Conservation (phyloP, 1,140 invertebrate genomes). For the Anoplophora glabripennis region DNA sequence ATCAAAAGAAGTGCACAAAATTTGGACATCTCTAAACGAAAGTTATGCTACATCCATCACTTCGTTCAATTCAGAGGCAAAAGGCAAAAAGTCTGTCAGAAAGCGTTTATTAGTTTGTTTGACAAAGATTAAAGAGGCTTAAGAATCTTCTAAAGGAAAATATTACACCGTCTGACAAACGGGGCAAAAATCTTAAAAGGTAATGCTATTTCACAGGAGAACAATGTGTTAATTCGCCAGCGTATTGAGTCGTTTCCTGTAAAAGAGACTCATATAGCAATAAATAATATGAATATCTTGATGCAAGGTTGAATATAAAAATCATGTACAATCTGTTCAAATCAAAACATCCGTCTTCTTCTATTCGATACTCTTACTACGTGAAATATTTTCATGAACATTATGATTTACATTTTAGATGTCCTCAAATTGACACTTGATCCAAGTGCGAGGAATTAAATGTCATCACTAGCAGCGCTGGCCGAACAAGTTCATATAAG, state of each 20-base stretch:
- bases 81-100: no score
- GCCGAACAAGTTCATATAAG: constrained; percentile 13
- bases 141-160: no score
- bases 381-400: constrained; percentile 17
- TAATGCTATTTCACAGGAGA: no score
- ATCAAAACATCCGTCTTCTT: constrained; percentile 2
- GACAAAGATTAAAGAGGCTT: no score
- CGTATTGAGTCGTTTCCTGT: constrained; percentile 14
- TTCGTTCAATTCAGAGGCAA: no score
- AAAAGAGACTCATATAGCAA: constrained; percentile 13
- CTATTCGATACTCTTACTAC: constrained; percentile 6
- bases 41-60: no score
- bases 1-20: no score
- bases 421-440: constrained; percentile 18
- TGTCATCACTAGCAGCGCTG: constrained; percentile 13
- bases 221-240: neutral
- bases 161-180: no score
- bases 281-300: constrained; percentile 12
- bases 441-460: constrained; percentile 13
- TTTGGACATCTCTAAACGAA: no score
- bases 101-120: no score
- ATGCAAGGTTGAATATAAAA: constrained; percentile 16
- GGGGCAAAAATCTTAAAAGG: no score
- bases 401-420: constrained; percentile 13
- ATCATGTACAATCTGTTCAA: constrained; percentile 16